Base-by-base conservation (phyloP, 2,888 invertebrate species). In the Operophtera brumata region DNA sequence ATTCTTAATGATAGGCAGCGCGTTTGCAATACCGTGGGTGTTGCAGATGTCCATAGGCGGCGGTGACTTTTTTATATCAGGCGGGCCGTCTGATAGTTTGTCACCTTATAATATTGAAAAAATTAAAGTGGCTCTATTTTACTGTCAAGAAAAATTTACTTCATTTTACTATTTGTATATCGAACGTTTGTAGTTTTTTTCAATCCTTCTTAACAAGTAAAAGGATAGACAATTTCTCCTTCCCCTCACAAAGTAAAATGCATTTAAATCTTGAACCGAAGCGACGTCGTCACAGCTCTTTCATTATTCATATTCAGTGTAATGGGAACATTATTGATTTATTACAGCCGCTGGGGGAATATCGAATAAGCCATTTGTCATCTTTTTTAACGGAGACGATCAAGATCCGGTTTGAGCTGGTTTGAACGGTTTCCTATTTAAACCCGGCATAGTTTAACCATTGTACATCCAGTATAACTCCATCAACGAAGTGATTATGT, bases 271-370 rank as follows among this genome's bases (percentile, higher is more conserved):
- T 20, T 45, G 37, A 44, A 44, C 25, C 47, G 37, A 44, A 44
- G 13, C 47, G 62, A 66, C 64, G 63, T 65, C 65, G 68, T 66
- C 64, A 67, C 64, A 60, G 65, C 65, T 63, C 66, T 65, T 70
- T 73, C 69, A 66, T 63, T 70, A 69, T 71, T 66, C 70, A 66
- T 67, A 65, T 67, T 69, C 64, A 62, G 65, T 60, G 66, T 75
- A 77, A 77, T 76, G 70, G 73, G 65, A 65, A 57, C 66, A 65
- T 73, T 72, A 75, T 72, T 73, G 78, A 78, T 78, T 77, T 77
- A 77, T 73, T 69, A 69, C 67, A 65, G 62, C 61, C 66, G 65
- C 64, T 57, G 66, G 54, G 59, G 57, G 75, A 75, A 77, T 77
- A 74, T 71, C 68, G 73, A 72, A 66, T 74, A 69, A 71, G 70